Base-by-base conservation (phyloP, 2,113 vertebrate species). In the Illadopsis cleaveri region DNA sequence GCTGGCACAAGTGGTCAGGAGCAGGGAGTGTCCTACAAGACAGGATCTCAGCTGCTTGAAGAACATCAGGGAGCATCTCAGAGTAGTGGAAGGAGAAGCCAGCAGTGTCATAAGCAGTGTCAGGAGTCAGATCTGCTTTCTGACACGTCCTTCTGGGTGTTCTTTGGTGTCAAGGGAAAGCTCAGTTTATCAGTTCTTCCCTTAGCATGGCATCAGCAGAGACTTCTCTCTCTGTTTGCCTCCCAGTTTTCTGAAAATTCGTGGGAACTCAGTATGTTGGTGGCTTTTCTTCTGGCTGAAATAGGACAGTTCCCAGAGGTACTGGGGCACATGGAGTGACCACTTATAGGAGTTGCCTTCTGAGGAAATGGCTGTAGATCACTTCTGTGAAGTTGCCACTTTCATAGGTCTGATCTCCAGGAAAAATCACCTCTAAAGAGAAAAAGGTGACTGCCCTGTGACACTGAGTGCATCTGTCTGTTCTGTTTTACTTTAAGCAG, bases 401-500 rank as follows among this genome's bases (percentile, higher is more conserved):
- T 61, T 48, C 51, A 15, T 28, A 58, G 24, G 28, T 70, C 38
- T 78, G 71, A 65, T 78, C 8, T 89, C 53, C 60, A 68, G 66
- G 71, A 95, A 75, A 56, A 73, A 77, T 68, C 35, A 40, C 12
- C 42, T 87, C 40, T 88, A 7, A 68, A 73, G 71, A 70, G 42
- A 83, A 47, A 68, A 69, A 45, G 50, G 35, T 82, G 68, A 76
- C 78, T 91, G 27, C 48, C 51, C 57, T 64, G 61, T 82, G 84
- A 51, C 84, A 83, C 72, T 31, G 27, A 47, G 40, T 44, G 64
- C 35, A 64, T 93, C 86, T 94, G 87, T 86, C 83, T 93, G 35
- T 42, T 90, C 73, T 95, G 70, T 87, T 92, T 81, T 82, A 68
- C 81, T 89, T 87, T 61, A 85, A 91, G 73, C 64, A 82, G 50